Evolutionary conservation across 2,888 invertebrate species (phyloP), one percentile per base, ranked within the genome.

Genomic region (Ctena decussata): DNA sequence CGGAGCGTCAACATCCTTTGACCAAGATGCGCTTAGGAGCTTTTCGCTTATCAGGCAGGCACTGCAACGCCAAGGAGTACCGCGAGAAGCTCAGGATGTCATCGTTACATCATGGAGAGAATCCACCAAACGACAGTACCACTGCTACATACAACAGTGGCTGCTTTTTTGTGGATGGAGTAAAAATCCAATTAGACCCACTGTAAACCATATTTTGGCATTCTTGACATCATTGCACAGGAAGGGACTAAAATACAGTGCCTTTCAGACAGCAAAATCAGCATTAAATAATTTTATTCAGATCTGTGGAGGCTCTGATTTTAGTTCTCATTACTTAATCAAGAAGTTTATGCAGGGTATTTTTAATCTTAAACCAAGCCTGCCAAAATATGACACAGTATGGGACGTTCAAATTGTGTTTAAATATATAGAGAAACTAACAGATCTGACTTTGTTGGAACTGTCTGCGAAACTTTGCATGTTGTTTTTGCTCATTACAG

Each of bases 1-100:
- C 81, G 57, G 37, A 32, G 8, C 5, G 24, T 24, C 21, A 53
- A 35, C 71, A 88, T 41, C 85, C 83, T 8, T 73, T 88, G 21
- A 11, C 18, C 18, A 86, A 89, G 49, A 81, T 84, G 77, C 53
- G 73, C 21, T 77, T 89, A 27, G 85, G 75, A 39, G 80, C 46
- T 77, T 84, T 85, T 77, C 81, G 30, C 27, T 53, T 89, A 73
- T 90, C 88, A 21, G 89, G 86, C 39, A 86, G 81, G 1, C 76
- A 1, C 72, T 86, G 18, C n/a, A 57, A 69, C 35, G 12, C 24
- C 70, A 79, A 75, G 76, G 76, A 24, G n/a, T 90, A 46, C 80
- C 88, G 53, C 46, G 37, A 73, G 27, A 76, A 27, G 79, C 86
- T 81, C 24, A 74, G 30, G 71, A 73, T 0, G 65, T 88, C 78